phyloP scores from a whole-genome alignment of 2,888 invertebrate genomes.

The Trissoscelio sp. region DNA sequence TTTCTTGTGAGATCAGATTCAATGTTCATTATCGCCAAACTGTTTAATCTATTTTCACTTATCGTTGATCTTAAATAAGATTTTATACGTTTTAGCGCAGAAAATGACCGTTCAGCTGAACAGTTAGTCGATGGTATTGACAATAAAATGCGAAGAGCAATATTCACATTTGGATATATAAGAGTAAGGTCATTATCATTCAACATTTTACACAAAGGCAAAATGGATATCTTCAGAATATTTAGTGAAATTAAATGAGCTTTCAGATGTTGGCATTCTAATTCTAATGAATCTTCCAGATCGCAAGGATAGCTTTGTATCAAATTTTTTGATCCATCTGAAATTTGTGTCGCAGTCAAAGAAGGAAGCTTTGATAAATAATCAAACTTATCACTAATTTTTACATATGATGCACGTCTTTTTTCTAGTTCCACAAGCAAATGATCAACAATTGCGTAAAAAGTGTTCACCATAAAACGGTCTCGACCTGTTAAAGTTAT shows the following conservation, averaged over 20 bases:
- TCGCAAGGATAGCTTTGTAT: constrained; percentile 16
- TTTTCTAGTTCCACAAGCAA: constrained; percentile 24
- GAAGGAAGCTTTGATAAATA: constrained; percentile 26
- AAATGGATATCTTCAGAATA: constrained; percentile 77
- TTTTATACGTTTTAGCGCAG: constrained; percentile 4
- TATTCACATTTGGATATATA: constrained; percentile 58
- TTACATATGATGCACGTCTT: constrained; percentile 17
- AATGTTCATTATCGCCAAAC: constrained; percentile 49
- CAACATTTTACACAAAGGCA: not conserved
- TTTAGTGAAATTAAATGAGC: constrained; percentile 15
- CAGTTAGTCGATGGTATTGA: constrained; percentile 56
- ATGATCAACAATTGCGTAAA: constrained; percentile 33
- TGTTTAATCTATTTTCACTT: constrained; percentile 44
- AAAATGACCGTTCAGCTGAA: constrained; percentile 38
- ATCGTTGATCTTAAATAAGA: constrained; percentile 57
- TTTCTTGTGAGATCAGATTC: constrained; percentile 34
- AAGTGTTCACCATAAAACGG: constrained; percentile 23
- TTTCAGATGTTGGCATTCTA: constrained; percentile 39
- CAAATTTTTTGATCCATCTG: constrained; percentile 22
- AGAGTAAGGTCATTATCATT: constrained; percentile 28
- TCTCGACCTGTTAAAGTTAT: constrained; percentile 6
- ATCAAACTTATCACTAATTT: constrained; percentile 25
- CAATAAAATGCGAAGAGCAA: constrained; percentile 52
- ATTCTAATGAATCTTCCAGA: constrained; percentile 38
- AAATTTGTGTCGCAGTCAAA: constrained; percentile 30